Percentiles rank a stretch among this genome's conserved stretches.
Conservation (phyloP, 1,140 invertebrate species). For the Microplitis mediator region DNA sequence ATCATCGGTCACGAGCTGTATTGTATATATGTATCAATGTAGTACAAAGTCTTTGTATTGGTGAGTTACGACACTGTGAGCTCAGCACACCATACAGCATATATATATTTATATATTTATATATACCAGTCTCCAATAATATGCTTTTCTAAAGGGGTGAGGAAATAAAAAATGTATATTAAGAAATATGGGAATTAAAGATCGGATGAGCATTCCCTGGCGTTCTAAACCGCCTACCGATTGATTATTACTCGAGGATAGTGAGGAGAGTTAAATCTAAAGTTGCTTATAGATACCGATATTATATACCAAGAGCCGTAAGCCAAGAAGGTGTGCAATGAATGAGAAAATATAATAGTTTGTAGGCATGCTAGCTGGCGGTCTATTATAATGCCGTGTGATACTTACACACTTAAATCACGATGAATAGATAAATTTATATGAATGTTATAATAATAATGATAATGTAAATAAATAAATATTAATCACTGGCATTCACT, state of each 20-base stretch:
- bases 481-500: constrained; percentile 8
- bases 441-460: no score
- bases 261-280: not conserved
- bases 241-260: not conserved
- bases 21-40: no score
- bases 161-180: not conserved
- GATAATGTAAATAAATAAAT: not conserved
- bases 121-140: no score
- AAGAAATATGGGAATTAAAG: constrained; percentile 7
- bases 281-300: no score
- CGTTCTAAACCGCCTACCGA: constrained; percentile 4
- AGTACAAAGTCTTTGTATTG: not conserved
- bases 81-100: not conserved
- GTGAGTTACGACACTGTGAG: not conserved
- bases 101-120: not conserved
- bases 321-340: not conserved
- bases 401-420: no score
- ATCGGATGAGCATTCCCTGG: not conserved
- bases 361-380: not conserved
- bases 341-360: constrained; percentile 6
- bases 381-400: not conserved
- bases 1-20: constrained; percentile 1
- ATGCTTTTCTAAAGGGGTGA: not conserved
- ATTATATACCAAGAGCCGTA: no score
- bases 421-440: no score